Base-by-base conservation (phyloP, 2,888 invertebrate genomes). In the Mesorhabditis belari region DNA sequence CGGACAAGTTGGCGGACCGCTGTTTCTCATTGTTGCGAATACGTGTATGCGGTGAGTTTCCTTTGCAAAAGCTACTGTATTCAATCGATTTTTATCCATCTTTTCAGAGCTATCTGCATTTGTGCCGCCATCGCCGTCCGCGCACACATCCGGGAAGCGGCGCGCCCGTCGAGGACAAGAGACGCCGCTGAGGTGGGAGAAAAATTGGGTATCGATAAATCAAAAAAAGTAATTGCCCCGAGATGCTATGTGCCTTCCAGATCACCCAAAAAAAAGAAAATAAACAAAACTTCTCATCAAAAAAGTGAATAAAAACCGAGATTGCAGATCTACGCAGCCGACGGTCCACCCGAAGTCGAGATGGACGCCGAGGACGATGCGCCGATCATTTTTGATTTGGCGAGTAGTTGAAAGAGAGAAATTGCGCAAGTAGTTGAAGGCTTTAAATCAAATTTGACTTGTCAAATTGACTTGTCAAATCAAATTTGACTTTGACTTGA, bases 341-440 rank as follows among this genome's bases (percentile, higher is more conserved):
- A 73, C 24, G 60, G 60, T 19, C 58, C 55, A 6, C 58, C 58
- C 12, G 65, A 61, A 28, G 57, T 62, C 9, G 64, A 35, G n/a
- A 55, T 58, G 58, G 58, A 67, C 19, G 65, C 62, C 4, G 71
- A 70, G 21, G 73, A 74, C 53, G 71, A 73, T n/a, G 66, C 68
- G 19, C 73, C 73, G 23, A 66, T 74, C 12, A 69, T 73, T 49
- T 73, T 71, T 44, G 71, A 71, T 54, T 52, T 73, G 35, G 66
- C 67, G 5, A 57, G 60, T 50, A 59, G 62, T 56, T 70, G 29
- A 44, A 12, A 17, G 28, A 49, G 35, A 60, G 29, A 26, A 44
- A 17, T 17, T n/a, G 12, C 44, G 12, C 12, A 44, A 12, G 12
- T 44, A 44, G 12, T 44, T 12, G n/a, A 44, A 44, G 1, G 12